These are phyloP conservation scores for Drosophila baimaii DNA, from an alignment of 1,140 invertebrate species.

Conservation along the genomic window DNA sequence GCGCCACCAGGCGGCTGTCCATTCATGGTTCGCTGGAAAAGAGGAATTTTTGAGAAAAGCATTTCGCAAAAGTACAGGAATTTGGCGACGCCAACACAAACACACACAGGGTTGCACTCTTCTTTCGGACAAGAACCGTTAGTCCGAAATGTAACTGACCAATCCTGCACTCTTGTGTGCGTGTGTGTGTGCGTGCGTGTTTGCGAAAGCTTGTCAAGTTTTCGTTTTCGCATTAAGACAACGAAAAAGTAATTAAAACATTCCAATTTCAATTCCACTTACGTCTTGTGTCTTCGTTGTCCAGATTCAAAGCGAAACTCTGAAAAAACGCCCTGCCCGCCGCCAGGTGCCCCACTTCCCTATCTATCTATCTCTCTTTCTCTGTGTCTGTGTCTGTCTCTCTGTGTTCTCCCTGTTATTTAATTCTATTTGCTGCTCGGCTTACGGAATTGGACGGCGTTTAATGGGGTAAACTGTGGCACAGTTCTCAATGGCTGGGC, in stretches of 20 bases:
- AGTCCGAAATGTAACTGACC: slow-evolving; percentile 9
- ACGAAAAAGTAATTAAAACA: slow-evolving; percentile 58
- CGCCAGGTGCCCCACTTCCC: slow-evolving; percentile 51
- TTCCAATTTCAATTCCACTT: slow-evolving; percentile 69
- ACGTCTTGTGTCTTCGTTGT: slow-evolving; percentile 80
- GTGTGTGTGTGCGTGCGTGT: neutral
- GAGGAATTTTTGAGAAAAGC: slow-evolving; percentile 27
- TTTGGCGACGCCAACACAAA: neutral
- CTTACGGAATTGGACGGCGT: slow-evolving; percentile 56
- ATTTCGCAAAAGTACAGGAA: slow-evolving; percentile 3
- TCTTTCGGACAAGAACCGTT: slow-evolving; percentile 18
- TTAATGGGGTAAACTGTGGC: slow-evolving; percentile 44
- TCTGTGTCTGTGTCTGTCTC: slow-evolving; percentile 3
- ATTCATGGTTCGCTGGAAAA: slow-evolving; percentile 69
- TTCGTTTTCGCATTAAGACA: neutral
- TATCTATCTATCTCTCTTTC: slow-evolving; percentile 16
- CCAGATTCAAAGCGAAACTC: slow-evolving; percentile 63
- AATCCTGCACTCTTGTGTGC: slow-evolving; percentile 6
- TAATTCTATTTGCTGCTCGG: slow-evolving; percentile 47
- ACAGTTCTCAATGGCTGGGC: slow-evolving; percentile 54
- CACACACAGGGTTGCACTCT: neutral
- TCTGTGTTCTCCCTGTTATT: slow-evolving; percentile 30
- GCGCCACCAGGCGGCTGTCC: slow-evolving; percentile 36
- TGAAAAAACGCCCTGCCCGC: slow-evolving; percentile 63
- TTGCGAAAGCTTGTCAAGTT: slow-evolving; percentile 14